phyloP scores from a whole-genome alignment of 2,797 vertebrate species.

The Pseudotriccus pelzelni region DNA sequence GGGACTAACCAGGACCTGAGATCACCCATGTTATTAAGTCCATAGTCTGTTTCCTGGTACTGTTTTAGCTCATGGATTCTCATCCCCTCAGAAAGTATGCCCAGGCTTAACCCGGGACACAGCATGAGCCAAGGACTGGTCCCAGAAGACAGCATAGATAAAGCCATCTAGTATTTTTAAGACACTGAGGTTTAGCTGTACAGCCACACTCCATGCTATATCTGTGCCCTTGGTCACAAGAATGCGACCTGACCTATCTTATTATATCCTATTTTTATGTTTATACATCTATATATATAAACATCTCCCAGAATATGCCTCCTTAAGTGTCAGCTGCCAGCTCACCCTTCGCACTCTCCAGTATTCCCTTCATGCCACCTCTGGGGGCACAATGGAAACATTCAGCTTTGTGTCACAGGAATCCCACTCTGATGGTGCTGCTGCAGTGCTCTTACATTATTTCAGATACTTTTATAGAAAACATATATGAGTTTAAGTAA shows the following conservation, averaged over 20 bases:
- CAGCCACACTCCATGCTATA: background rate
- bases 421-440: background rate
- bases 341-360: background rate
- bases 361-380: background rate
- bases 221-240: fast-evolving
- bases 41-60: background rate
- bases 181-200: background rate
- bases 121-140: background rate
- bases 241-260: background rate
- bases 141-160: background rate
- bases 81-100: background rate
- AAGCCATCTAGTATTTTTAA: background rate
- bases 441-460: background rate
- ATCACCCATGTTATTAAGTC: background rate
- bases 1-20: background rate
- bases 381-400: background rate
- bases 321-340: background rate
- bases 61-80: background rate
- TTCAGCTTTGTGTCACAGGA: background rate
- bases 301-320: fast-evolving
- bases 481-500: background rate
- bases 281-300: background rate
- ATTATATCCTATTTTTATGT: background rate
- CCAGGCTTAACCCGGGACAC: background rate
- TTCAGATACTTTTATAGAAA: background rate